Evolutionary conservation across 2,113 vertebrate species (phyloP), one percentile per base, ranked within the genome.

Genomic region (Mirounga angustirostris): DNA sequence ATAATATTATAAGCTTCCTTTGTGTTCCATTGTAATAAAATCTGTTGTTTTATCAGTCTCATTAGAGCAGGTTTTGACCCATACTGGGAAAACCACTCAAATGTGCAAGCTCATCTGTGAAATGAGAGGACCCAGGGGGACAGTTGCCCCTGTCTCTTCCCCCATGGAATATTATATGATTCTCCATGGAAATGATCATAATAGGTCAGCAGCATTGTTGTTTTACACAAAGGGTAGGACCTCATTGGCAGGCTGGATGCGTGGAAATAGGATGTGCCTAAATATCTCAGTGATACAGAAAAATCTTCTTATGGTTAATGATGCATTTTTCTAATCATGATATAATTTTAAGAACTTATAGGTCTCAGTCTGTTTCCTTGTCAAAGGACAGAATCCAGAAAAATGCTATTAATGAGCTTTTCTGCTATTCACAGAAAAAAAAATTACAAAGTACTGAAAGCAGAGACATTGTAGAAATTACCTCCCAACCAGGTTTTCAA

Each of bases 41-140:
- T 82, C 95, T 96, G 88, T 94, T 95, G 50, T 98, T 97, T 88
- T 67, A 95, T 95, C 74, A 12, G 50, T 92, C 90, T 96, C 94
- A 71, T 97, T 96, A 81, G 81, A 95, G 56, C 80, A 93, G 92
- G 63, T 92, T 98, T 91, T 94, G 83, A 95, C 88, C 97, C 50
- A 26, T 3, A 0, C 40, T 96, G 54, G 59, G 84, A 95, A 98
- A 94, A 84, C 12, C 84, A 95, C 92, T 98, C 90, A 67, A 67
- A 85, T 81, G 28, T 74, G 89, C 86, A 85, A 76, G 15, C 90
- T 94, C 90, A 74, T 98, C 82, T 97, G 88, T 67, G 87, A 82
- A 82, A 79, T 58, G 76, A 97, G 90, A 67, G 92, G 54, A 73
- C 65, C 73, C 56, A 22, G 33, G 73, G 81, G 92, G 63, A 82